A percentile compares a stretch with the other conserved stretches of the same genome.
These are phyloP conservation scores for Spheniscus humboldti DNA, from an alignment of 2,797 vertebrate species.

Conservation along the genomic window DNA sequence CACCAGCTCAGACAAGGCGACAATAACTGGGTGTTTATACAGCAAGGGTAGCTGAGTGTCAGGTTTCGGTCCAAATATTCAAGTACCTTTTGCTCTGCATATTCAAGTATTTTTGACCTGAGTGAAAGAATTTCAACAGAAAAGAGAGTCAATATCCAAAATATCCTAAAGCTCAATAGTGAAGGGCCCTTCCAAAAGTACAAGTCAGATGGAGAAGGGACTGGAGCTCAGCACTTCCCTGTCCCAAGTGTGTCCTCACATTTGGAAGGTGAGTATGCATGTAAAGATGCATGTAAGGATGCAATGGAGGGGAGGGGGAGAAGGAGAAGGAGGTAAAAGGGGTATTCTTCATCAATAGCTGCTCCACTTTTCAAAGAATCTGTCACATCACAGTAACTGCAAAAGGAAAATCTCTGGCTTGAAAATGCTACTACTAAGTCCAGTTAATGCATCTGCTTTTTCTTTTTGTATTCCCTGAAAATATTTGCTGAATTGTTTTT, in stretches of 20 bases:
- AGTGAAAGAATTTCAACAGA: neutral
- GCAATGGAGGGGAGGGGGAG: too few species aligned
- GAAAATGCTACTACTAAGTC: neutral
- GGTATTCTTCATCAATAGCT: neutral
- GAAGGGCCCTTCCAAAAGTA: neutral
- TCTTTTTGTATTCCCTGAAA: neutral
- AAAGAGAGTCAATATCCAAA: neutral
- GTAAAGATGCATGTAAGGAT: neutral
- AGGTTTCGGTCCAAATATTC: neutral
- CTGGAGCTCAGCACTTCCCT: neutral
- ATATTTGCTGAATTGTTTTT: neutral
- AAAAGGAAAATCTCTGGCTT: neutral
- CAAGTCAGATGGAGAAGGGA: neutral
- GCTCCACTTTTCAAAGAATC: neutral
- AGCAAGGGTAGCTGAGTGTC: neutral
- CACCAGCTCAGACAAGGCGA: neutral
- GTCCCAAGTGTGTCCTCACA: neutral
- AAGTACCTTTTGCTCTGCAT: neutral
- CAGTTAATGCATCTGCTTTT: neutral
- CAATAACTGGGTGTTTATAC: neutral
- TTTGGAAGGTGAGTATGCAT: neutral
- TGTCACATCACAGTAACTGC: neutral
- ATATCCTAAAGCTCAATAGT: neutral
- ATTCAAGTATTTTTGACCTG: neutral
- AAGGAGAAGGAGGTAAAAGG: neutral